phyloP scores from a whole-genome alignment of 2,797 vertebrate species.

The Staurois parvus region DNA sequence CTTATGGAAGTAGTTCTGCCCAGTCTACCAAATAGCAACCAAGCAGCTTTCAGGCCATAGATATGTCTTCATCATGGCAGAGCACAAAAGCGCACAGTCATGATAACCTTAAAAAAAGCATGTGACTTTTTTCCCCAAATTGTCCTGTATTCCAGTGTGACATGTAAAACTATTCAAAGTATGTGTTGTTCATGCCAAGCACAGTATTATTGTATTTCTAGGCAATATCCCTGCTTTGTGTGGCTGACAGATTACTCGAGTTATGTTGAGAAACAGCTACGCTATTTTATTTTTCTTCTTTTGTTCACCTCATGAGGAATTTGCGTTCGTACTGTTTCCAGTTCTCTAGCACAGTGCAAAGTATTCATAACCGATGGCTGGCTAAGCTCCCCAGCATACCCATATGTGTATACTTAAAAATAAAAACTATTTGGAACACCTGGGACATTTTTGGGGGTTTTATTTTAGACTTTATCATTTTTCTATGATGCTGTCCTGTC shows the following conservation, averaged over 20 bases:
- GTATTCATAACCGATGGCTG: background rate
- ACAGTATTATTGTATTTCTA: conserved; percentile 51
- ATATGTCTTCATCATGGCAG: too few species aligned
- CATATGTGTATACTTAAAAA: too few species aligned
- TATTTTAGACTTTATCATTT: too few species aligned
- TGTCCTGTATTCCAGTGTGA: conserved; percentile 18
- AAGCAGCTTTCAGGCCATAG: too few species aligned
- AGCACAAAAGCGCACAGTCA: too few species aligned
- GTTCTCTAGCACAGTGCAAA: background rate
- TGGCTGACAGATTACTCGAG: conserved; percentile 44
- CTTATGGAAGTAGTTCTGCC: too few species aligned
- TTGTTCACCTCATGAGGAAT: conserved; percentile 2
- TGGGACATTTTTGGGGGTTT: too few species aligned
- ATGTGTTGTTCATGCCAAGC: conserved; percentile 49
- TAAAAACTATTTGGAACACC: too few species aligned
- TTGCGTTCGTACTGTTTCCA: background rate
- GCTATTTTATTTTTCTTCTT: background rate
- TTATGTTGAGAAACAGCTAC: conserved; percentile 24
- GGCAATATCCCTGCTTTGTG: conserved; percentile 41
- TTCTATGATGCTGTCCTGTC: too few species aligned
- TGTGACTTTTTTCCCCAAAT: conserved; percentile 2
- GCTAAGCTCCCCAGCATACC: too few species aligned
- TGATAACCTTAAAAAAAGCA: conserved; percentile 18
- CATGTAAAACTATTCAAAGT: conserved; percentile 44
- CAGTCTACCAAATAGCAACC: too few species aligned